Evolutionary conservation across 64 coral and sea anemone genomes (phyloP), one percentile per base, ranked within the genome.

Genomic region (Dendrophyllia cribrosa): DNA sequence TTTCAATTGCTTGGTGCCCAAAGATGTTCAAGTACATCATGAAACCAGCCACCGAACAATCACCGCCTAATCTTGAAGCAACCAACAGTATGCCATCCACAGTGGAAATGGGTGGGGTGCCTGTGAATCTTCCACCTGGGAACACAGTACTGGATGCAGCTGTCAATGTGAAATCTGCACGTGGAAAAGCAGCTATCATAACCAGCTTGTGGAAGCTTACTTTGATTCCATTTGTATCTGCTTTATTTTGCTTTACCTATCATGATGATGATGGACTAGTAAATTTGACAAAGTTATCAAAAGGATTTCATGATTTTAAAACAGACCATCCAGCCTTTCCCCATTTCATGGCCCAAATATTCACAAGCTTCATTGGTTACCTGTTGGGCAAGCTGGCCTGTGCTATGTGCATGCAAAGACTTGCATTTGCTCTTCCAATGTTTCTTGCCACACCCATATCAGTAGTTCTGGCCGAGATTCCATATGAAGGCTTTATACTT

Each of bases 1-100:
- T 95, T 48, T 95, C 94, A 12, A 62, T 87, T n/a, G 94, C 94
- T 5, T 95, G 94, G 94, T 63, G 65, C 23, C 80, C 88, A 8
- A 80, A 75, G 23, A 81, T 95, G 0, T 75, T 81, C 24, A 87
- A 88, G 65, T 56, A 82, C 15, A 65, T 86, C 34, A 90, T 62
- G 51, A 9, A 79, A 91, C 82, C 88, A 46, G 58, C 46, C 12
- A 4, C 0, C 68, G 9, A 50, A 3, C 80, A 66, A 23, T 44
- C 61, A 67, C 6, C 16, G 24, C 43, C 60, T 66, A 16, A 6
- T 51, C 58, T 52, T 13, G 43, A 84, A 3, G 19, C 20, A 21
- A 20, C 45, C 11, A 47, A 20, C 7, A 65, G 20, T 68, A 43
- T 12, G 60, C 7, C 60, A 50, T 9, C 55, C 12, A 44, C 34